phyloP scores from a whole-genome alignment of 64 coral and sea anemone genomes.

The Pocillopora damicornis region DNA sequence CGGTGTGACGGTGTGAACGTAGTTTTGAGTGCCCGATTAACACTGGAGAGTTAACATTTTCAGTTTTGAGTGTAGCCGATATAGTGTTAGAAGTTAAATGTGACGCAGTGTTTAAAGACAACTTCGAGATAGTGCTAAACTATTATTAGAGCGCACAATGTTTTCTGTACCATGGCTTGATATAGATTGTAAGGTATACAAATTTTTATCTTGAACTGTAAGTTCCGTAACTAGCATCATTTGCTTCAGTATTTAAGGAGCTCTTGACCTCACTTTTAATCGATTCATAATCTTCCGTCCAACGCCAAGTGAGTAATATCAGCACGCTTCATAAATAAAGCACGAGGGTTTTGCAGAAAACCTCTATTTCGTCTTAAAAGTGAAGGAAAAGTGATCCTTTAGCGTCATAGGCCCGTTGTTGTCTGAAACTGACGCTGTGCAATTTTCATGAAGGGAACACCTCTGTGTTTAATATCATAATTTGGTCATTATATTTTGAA shows the following conservation, averaged over 20 bases:
- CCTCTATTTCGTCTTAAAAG: neutral
- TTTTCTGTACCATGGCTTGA: neutral
- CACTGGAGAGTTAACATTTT: no score
- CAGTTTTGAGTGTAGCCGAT: no score
- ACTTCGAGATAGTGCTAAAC: no score
- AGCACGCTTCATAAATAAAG: conserved; percentile 7
- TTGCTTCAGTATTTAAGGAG: conserved; percentile 4
- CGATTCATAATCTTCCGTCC: conserved; percentile 28
- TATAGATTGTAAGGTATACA: neutral
- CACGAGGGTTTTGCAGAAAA: neutral
- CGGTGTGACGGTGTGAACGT: no score
- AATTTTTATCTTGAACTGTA: neutral
- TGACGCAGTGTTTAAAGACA: no score
- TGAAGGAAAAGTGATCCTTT: neutral
- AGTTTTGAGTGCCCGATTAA: no score
- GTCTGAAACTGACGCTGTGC: neutral
- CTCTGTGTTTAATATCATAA: neutral
- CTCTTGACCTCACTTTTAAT: conserved; percentile 33
- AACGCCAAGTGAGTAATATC: conserved; percentile 16
- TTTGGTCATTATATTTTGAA: neutral
- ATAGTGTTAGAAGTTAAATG: no score
- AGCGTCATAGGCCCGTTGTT: neutral
- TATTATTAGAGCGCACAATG: no score
- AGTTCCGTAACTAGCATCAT: neutral
- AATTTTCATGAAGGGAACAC: neutral